phyloP scores from a whole-genome alignment of 1,140 invertebrate genomes.

The Calliphora vicina region DNA sequence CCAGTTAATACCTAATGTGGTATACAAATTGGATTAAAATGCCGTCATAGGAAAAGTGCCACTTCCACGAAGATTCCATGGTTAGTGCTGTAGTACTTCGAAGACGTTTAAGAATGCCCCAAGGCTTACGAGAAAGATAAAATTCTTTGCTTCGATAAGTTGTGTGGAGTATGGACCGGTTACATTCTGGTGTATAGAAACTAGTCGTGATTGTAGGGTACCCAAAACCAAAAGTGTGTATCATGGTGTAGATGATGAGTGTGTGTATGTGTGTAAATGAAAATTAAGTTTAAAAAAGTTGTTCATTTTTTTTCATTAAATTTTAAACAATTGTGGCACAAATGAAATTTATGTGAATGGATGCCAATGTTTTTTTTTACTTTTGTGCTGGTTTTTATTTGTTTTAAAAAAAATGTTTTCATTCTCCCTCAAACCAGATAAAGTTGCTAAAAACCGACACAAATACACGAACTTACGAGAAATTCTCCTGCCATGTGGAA shows the following conservation, averaged over 20 bases:
- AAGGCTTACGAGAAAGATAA: too few relatives aligned
- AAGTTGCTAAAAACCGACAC: background rate
- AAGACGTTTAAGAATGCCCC: too few relatives aligned
- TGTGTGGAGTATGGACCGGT: too few relatives aligned
- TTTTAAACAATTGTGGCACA: constrained; percentile 34
- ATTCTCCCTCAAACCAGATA: background rate
- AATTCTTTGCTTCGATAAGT: too few relatives aligned
- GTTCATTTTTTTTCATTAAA: constrained; percentile 9
- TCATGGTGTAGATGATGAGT: too few relatives aligned
- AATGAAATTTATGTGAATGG: constrained; percentile 32
- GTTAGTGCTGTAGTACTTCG: too few relatives aligned
- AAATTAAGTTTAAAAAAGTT: constrained; percentile 1
- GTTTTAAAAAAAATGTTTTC: background rate
- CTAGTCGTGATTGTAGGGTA: too few relatives aligned
- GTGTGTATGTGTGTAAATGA: background rate
- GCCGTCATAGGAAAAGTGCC: too few relatives aligned
- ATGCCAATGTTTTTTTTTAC: constrained; percentile 30
- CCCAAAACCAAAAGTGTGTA: background rate
- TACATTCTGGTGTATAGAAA: too few relatives aligned
- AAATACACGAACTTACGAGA: background rate
- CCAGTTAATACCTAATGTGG: too few relatives aligned
- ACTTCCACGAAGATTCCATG: too few relatives aligned
- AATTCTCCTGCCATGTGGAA: background rate
- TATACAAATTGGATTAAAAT: too few relatives aligned
- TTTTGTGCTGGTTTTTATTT: background rate